Evolutionary conservation across 2,888 invertebrate genomes (phyloP).

Genomic region (Sacculina carcini): DNA sequence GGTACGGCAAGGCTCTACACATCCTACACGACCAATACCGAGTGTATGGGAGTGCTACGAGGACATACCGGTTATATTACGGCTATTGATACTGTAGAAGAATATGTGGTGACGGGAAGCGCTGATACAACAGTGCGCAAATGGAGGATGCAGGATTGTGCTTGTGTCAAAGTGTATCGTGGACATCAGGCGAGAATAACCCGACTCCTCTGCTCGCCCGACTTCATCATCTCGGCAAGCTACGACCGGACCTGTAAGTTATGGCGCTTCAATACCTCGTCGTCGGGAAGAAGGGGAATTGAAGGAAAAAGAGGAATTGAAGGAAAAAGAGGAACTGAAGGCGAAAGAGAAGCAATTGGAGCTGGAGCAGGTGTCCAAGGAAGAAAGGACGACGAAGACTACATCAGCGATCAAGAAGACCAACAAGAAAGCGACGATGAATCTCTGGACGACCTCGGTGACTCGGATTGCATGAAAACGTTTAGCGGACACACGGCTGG

Average conservation of each 20-base stretch:
- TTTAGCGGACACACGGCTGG: slow-evolving; percentile 25
- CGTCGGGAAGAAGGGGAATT: too few species aligned
- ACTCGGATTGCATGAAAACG: too few species aligned
- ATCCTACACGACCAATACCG: slow-evolving; percentile 21
- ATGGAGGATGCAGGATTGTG: slow-evolving; percentile 25
- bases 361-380: too few species aligned
- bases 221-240: slow-evolving; percentile 18
- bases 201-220: slow-evolving; percentile 22
- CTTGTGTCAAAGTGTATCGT: slow-evolving; percentile 21
- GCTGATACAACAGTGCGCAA: slow-evolving; percentile 25
- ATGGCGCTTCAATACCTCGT: slow-evolving; percentile 23
- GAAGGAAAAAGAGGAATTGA: too few species aligned
- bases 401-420: too few species aligned
- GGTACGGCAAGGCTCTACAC: slow-evolving; percentile 24
- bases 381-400: too few species aligned
- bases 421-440: too few species aligned
- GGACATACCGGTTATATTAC: slow-evolving; percentile 25
- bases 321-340: too few species aligned
- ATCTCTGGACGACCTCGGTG: too few species aligned
- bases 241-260: slow-evolving; percentile 19
- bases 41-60: slow-evolving; percentile 23
- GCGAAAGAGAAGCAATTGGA: too few species aligned
- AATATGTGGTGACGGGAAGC: slow-evolving; percentile 24
- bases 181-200: slow-evolving; percentile 8
- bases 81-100: slow-evolving; percentile 22